A percentile compares a stretch with the other conserved stretches of the same genome.
These are phyloP conservation scores for Catharus fuscescens DNA, from an alignment of 2,113 vertebrate genomes.

Conservation along the genomic window DNA sequence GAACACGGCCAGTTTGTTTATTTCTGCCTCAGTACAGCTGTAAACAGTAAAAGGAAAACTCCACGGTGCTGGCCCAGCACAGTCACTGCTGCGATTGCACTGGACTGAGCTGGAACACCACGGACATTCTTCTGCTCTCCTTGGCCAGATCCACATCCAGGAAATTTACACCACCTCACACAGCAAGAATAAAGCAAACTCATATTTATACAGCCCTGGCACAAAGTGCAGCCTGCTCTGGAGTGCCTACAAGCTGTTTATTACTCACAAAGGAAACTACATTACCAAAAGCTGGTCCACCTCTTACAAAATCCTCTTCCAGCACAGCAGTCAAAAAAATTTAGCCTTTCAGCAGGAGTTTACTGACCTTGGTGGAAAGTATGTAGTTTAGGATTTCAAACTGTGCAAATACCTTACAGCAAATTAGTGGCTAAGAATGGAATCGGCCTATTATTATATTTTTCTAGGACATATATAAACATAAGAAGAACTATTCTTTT, in stretches of 20 bases:
- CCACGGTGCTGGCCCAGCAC: rapidly evolving
- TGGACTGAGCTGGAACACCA: background rate
- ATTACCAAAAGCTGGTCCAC: background rate
- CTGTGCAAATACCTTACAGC: background rate
- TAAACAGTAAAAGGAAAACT: conserved; percentile 6
- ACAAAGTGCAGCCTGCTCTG: background rate
- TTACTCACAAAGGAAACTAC: background rate
- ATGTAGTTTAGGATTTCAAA: background rate
- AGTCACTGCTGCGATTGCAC: rapidly evolving
- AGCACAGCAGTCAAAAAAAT: background rate
- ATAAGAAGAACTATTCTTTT: background rate
- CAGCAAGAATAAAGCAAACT: background rate
- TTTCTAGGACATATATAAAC: background rate
- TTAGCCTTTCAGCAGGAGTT: background rate
- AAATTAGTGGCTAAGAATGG: background rate
- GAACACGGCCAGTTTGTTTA: background rate
- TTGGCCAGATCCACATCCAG: background rate
- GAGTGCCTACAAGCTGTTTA: background rate
- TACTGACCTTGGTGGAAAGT: background rate
- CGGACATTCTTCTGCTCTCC: background rate
- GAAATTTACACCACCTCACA: background rate
- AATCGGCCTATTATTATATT: background rate
- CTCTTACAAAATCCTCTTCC: background rate
- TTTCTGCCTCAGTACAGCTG: background rate
- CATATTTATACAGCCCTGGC: background rate